Evolutionary conservation across 2,113 vertebrate species (phyloP).

Genomic region (Prochilodus magdalenae): DNA sequence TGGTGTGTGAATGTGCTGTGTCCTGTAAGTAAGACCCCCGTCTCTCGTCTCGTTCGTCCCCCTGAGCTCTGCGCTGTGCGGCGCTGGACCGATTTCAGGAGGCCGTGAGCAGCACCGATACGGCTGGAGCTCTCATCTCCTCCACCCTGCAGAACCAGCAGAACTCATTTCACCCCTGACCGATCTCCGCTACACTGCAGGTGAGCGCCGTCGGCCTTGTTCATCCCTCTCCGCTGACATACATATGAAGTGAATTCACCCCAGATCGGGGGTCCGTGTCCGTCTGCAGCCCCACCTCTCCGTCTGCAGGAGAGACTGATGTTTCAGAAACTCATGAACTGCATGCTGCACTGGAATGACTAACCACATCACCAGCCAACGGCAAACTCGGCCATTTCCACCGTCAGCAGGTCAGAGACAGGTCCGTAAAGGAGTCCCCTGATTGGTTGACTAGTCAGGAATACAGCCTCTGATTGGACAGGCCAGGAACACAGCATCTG

Average conservation of each 20-base stretch:
- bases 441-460: too few species aligned
- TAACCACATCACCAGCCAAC: too few species aligned
- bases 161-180: constrained; percentile 58
- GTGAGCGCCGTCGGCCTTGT: constrained; percentile 35
- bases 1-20: background rate
- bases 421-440: too few species aligned
- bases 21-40: background rate
- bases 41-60: background rate
- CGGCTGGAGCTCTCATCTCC: constrained; percentile 21
- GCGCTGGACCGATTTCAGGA: constrained; percentile 31
- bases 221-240: constrained; percentile 24
- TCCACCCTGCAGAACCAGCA: constrained; percentile 38
- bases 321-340: too few species aligned
- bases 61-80: background rate
- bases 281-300: background rate
- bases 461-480: too few species aligned
- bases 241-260: constrained; percentile 5
- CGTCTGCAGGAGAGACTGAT: constrained; percentile 6
- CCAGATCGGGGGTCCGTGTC: background rate
- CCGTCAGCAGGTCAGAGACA: too few species aligned
- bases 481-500: too few species aligned
- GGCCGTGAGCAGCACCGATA: constrained; percentile 23
- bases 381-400: too few species aligned
- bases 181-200: constrained; percentile 11
- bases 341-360: too few species aligned